These are phyloP conservation scores for Melanotaenia duboulayi DNA, from an alignment of 2,113 vertebrate genomes.

Conservation along the genomic window DNA sequence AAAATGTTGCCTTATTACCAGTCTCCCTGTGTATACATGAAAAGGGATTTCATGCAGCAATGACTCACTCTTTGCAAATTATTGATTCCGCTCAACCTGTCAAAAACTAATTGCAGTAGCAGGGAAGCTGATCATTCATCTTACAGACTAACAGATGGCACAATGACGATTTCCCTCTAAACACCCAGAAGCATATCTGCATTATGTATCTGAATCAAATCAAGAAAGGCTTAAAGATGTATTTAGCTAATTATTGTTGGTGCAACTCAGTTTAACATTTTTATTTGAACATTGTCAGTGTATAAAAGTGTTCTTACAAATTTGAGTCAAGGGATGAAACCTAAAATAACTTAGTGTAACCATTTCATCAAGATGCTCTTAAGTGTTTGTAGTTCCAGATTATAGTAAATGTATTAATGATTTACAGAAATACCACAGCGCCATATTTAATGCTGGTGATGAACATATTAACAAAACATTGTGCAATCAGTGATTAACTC, in stretches of 20 bases:
- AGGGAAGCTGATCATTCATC: slow-evolving; percentile 59
- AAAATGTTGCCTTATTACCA: slow-evolving; percentile 18
- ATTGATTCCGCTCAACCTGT: slow-evolving; percentile 63
- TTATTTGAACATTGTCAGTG: neutral
- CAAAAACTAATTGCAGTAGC: slow-evolving; percentile 58
- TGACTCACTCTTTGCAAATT: slow-evolving; percentile 45
- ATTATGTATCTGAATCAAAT: neutral
- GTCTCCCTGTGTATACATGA: neutral
- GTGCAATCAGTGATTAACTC: no score
- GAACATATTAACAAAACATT: no score
- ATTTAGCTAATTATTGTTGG: slow-evolving; percentile 7
- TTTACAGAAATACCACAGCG: no score
- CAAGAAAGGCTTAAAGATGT: neutral
- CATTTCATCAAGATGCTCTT: no score
- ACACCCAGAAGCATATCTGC: slow-evolving; percentile 47
- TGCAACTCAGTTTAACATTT: neutral
- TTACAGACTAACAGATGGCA: slow-evolving; percentile 61
- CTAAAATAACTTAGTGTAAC: no score
- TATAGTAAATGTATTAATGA: no score
- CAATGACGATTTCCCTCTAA: slow-evolving; percentile 45
- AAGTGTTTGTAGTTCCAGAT: no score
- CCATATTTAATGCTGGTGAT: no score
- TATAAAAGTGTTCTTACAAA: no score
- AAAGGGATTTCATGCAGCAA: slow-evolving; percentile 57
- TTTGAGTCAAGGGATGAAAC: no score